Evolutionary conservation across 2,113 vertebrate species (phyloP), one percentile per base, ranked within the genome.

Genomic region (Tetraodon nigroviridis): DNA sequence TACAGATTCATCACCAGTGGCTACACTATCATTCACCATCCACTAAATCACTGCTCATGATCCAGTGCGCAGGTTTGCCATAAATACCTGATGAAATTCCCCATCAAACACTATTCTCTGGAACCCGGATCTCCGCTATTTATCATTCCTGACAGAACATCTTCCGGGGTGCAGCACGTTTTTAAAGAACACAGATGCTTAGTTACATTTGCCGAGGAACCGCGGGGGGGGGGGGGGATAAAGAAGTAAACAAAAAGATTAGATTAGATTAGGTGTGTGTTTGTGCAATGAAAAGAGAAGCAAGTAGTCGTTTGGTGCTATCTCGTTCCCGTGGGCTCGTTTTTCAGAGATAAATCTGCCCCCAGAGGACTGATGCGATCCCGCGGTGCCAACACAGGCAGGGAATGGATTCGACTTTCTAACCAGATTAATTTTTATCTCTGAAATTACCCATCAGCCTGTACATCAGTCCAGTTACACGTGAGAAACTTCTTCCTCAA

Each of bases 1-100:
- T 68, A 62, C 70, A 75, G 77, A 89, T 87, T 84, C 79, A 89
- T 89, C 75, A 86, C 76, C 70, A 0, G 15, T 37, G 42, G 64
- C 61, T 65, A 67, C 56, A 57, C 71, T 60, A 67, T 64, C 70
- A 64, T 77, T 79, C 77, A 76, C 55, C 72, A 67, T 57, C 52
- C 53, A 45, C 57, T 77, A 67, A 80, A 73, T 76, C 75, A 62
- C 67, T 66, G 75, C 65, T 71, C 61, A 56, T 67, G 72, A 86
- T 75, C 51, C 71, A 68, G 55, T 75, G 75, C 48, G 69, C 47
- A 75, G 71, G 50, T 84, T 67, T 46, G 44, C 58, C 71, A 78
- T 70, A 84, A 80, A 86, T 81, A 80, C 62, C 67, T 62, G 65
- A 54, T 73, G 62, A 79, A 78, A 78, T 60, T 55, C 56, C 67